Base-by-base conservation (phyloP, 2,888 invertebrate genomes). In the Acheta domesticus region DNA sequence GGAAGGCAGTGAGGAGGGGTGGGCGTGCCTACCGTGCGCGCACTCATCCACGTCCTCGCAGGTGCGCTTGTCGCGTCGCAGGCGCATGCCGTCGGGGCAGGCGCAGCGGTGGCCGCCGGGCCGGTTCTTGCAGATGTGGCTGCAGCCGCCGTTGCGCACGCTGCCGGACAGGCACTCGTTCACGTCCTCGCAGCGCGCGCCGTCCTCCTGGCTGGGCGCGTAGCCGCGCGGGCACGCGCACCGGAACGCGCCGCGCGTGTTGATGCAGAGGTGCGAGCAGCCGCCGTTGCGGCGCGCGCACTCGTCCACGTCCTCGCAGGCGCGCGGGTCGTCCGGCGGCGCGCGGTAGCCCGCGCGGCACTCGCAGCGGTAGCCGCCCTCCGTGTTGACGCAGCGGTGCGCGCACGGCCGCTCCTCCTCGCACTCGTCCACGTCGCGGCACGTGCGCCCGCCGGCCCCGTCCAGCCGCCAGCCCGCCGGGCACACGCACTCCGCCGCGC, bases 201-300 rank as follows among this genome's bases (percentile, higher is more conserved):
- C 74, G 79, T 83, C 83, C 2, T 82, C 82, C n/a, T 74, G 23
- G 2, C 81, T 80, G 36, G 86, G 78, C 14, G 11, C 49, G 82
- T 85, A 84, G 36, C 89, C 92, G 2, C 80, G 50, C 12, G 84
- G 82, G 80, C 84, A 85, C 8, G 83, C 81, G 77, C 84, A 85
- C 48, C 83, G 81, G n/a, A 83, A 83, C 77, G 83, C 84, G 21
- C 83, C 83, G 12, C 48, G 23, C 11, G 85, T 85, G 79, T 89
- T 88, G 77, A 87, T 84, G 83, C 89, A 89, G 75, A 84, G 85
- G 82, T 89, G 89, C n/a, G 88, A 88, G 83, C 89, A 89, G 11
- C 73, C 81, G 5, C 78, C 80, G 23, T 81, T 79, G 21, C 76
- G 75, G 11, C 78, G 75, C 50, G 62, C 19, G 62, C 83, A 83